phyloP scores from a whole-genome alignment of 2,888 invertebrate species.

The Caenorhabditis sp. region DNA sequence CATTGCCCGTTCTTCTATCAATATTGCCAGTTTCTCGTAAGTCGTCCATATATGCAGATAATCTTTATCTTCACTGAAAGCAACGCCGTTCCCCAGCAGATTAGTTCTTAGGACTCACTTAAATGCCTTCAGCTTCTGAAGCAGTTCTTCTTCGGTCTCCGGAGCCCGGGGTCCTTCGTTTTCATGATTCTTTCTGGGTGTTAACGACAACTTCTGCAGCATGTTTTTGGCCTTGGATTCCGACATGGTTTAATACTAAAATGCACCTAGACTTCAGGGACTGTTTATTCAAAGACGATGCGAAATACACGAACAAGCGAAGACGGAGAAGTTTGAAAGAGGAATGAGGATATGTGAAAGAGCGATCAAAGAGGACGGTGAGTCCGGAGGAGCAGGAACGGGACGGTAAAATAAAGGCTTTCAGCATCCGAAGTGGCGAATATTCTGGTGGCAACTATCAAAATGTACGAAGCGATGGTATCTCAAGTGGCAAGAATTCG shows the following conservation, averaged over 20 bases:
- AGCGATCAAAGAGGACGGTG: conserved; percentile 36
- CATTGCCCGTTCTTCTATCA: conserved; percentile 11
- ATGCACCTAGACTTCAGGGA: conserved; percentile 49
- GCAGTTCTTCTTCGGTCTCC: conserved; percentile 32
- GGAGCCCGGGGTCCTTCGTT: background rate
- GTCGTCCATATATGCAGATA: conserved; percentile 21
- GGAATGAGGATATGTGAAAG: conserved; percentile 49
- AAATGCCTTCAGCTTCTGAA: conserved; percentile 12
- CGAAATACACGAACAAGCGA: conserved; percentile 42
- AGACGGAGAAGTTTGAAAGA: conserved; percentile 44
- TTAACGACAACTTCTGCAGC: conserved; percentile 40
- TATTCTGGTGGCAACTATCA: conserved; percentile 36
- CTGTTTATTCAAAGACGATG: conserved; percentile 54
- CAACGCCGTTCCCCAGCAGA: background rate
- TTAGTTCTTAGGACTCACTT: conserved; percentile 39
- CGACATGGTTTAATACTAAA: conserved; percentile 21
- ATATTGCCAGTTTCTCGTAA: conserved; percentile 29
- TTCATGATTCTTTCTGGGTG: conserved; percentile 33
- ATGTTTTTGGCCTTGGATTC: conserved; percentile 44
- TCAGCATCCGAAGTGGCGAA: conserved; percentile 38
- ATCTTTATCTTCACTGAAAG: conserved; percentile 25
- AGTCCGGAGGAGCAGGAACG: background rate
- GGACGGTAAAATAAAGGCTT: background rate
- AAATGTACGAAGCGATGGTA: conserved; percentile 51
- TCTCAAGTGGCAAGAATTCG: conserved; percentile 40